Evolutionary conservation across 1,140 invertebrate genomes (phyloP), one percentile per base, ranked within the genome.

Genomic region (Drosophila arawakana): DNA sequence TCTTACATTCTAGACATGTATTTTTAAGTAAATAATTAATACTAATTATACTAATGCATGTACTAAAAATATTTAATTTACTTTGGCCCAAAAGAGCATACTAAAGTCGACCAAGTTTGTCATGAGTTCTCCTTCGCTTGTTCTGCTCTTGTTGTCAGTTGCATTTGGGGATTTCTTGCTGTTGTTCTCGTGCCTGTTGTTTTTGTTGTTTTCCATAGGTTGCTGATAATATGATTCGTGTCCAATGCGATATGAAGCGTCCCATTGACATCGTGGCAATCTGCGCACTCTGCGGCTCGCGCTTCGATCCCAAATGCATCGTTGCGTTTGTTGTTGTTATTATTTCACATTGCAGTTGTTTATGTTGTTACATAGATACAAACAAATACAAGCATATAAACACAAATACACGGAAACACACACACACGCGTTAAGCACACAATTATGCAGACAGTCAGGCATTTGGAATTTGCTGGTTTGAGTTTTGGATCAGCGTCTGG

Each of bases 361-460:
- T 82, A 68, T 58, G 25, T 77, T 80, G 76, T 80, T 80, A 69
- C 62, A 74, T 43, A 62, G 57, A 86, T 61, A 76, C 67, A 73
- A 13, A 69, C 35, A 43, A 10, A 60, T 6, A 39, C 46, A 52
- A 18, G 44, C 5, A 37, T 25, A 57, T 21, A 39, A n/a, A 30
- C 9, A 52, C 25, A 30, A 30, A 30, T 18, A 60, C 41, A 46
- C 18, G 54, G 5, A 7, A 15, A 57, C 15, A 57, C 47, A 52
- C 13, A 73, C 76, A 62, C 83, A 80, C 77, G 80, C 81, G 84
- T 81, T 89, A 84, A 89, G 84, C 78, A 89, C 84, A 89, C 84
- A 89, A 89, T 89, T 89, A 90, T 84, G 80, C 84, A 89, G 84
- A 89, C 84, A 90, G 84, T 84, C 84, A 89, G 84, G 84, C 84